phyloP scores from a whole-genome alignment of 2,797 vertebrate species.

The Anisognathus igniventris region DNA sequence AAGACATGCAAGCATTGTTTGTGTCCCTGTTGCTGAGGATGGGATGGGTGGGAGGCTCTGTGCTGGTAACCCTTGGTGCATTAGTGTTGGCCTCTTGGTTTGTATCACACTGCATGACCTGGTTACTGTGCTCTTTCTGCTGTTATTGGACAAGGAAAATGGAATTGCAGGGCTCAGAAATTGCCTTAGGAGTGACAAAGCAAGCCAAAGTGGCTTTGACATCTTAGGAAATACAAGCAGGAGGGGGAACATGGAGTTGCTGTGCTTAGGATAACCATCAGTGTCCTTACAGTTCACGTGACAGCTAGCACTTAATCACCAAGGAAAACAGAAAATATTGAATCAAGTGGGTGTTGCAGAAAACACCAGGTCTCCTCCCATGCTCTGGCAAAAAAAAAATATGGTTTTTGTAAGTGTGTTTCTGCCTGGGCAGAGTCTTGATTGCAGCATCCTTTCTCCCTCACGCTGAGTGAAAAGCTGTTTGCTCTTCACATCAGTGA shows the following conservation, averaged over 20 bases:
- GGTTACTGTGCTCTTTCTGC: not conserved
- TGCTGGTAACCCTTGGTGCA: not conserved
- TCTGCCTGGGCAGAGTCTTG: not conserved
- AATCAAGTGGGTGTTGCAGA: not conserved
- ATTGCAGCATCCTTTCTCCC: not conserved
- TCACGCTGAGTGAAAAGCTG: not conserved
- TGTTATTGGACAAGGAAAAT: not conserved
- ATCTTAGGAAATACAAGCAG: not conserved
- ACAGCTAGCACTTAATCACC: not conserved
- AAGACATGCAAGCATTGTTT: not conserved
- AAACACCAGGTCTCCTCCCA: not conserved
- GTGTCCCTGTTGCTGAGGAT: not conserved
- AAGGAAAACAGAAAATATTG: not conserved
- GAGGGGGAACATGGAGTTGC: not conserved
- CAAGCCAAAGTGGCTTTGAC: not conserved
- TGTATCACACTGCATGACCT: not conserved
- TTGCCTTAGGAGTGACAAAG: conserved; percentile 8
- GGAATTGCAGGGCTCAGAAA: not conserved
- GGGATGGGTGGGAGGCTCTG: not conserved
- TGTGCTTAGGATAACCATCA: not conserved
- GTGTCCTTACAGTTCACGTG: rapidly evolving
- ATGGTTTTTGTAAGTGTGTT: not conserved
- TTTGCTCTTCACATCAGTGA: not conserved
- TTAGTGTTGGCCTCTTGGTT: not conserved
- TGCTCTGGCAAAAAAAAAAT: not conserved